Percentiles rank a stretch among this genome's conserved stretches.
These are phyloP conservation scores for Sinocyclocheilus rhinocerous DNA, from an alignment of 2,113 vertebrate species.

Conservation along the genomic window DNA sequence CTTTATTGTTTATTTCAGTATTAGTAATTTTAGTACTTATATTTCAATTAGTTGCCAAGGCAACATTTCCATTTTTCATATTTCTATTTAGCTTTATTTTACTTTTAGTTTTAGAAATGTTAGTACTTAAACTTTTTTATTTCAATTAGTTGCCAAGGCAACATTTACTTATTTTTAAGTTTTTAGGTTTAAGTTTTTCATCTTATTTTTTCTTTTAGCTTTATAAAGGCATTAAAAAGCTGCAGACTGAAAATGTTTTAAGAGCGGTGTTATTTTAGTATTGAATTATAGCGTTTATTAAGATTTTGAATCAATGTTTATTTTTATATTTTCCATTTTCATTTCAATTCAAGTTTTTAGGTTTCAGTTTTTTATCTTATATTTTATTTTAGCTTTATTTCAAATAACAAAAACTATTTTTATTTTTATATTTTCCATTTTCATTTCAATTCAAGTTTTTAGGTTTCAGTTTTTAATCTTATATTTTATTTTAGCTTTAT, in stretches of 20 bases:
- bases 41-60: too few species aligned
- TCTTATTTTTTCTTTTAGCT: not conserved
- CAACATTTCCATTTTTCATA: not conserved
- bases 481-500: not conserved
- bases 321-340: not conserved
- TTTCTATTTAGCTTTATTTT: not conserved
- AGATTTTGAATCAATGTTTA: not conserved
- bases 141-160: not conserved
- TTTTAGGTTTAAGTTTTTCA: not conserved
- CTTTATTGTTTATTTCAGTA: too few species aligned
- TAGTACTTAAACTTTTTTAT: not conserved
- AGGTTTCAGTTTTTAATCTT: not conserved
- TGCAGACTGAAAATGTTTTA: not conserved
- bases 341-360: not conserved
- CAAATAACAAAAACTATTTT: not conserved
- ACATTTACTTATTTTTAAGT: not conserved
- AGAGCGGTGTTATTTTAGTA: not conserved
- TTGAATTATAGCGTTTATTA: not conserved
- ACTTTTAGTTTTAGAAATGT: not conserved
- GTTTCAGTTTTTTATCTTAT: not conserved
- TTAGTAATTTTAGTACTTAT: too few species aligned
- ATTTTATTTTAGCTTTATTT: not conserved
- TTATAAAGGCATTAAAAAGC: not conserved
- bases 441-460: not conserved
- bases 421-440: not conserved